phyloP scores from a whole-genome alignment of 2,888 invertebrate genomes.

The Cynaeus angustus region DNA sequence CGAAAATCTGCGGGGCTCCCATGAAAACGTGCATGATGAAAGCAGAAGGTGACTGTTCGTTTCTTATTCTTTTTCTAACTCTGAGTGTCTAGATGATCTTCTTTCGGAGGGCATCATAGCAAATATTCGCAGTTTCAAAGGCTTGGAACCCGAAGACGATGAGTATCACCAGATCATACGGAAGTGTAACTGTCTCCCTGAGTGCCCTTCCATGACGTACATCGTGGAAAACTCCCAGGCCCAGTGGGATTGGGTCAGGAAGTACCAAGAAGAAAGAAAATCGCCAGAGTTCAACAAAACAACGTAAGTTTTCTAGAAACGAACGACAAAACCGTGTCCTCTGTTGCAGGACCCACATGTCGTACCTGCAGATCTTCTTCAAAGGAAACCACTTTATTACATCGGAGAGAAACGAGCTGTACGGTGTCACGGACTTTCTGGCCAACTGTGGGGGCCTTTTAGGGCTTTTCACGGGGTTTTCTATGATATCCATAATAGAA shows the following conservation, averaged over 20 bases:
- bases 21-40: no score
- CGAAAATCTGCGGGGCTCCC: slow-evolving; percentile 32
- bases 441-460: slow-evolving; percentile 65
- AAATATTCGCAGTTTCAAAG: slow-evolving; percentile 20
- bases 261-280: slow-evolving; percentile 11
- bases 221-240: slow-evolving; percentile 80
- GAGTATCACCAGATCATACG: neutral
- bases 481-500: slow-evolving; percentile 59
- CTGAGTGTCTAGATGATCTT: slow-evolving; percentile 35
- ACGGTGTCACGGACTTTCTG: slow-evolving; percentile 62
- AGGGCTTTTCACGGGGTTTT: slow-evolving; percentile 63
- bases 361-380: slow-evolving; percentile 55
- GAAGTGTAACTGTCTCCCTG: slow-evolving; percentile 73
- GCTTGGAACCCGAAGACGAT: slow-evolving; percentile 5
- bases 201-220: slow-evolving; percentile 78
- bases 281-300: neutral
- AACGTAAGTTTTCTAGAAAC: neutral
- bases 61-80: no score
- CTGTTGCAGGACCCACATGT: slow-evolving; percentile 67
- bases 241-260: slow-evolving; percentile 73
- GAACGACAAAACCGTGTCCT: neutral
- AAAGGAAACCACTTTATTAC: slow-evolving; percentile 60
- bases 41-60: no score
- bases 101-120: slow-evolving; percentile 24
- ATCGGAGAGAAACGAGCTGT: slow-evolving; percentile 62